phyloP scores from a whole-genome alignment of 2,113 vertebrate species.

The Solenodon paradoxus region DNA sequence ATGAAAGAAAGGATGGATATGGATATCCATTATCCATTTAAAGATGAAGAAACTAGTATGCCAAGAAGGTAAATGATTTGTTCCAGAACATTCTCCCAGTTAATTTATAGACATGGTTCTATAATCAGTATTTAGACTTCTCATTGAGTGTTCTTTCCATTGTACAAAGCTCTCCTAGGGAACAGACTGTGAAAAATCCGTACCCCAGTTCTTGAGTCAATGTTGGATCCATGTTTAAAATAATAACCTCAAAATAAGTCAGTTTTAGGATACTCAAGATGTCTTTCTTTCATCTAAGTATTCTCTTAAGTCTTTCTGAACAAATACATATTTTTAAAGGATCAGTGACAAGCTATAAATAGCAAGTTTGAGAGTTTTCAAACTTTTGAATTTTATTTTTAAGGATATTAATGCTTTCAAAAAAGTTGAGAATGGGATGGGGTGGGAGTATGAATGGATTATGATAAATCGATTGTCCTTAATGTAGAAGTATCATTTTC shows the following conservation, averaged over 20 bases:
- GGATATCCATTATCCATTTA: background rate
- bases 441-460: background rate
- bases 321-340: background rate
- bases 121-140: background rate
- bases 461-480: background rate
- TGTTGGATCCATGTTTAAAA: background rate
- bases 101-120: background rate
- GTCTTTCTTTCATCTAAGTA: background rate
- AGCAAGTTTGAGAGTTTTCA: background rate
- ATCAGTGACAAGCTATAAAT: background rate
- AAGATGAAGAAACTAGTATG: background rate
- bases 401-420: background rate
- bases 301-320: background rate
- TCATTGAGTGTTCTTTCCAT: background rate
- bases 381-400: no score
- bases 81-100: background rate
- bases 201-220: background rate
- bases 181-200: background rate
- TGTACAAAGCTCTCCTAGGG: background rate
- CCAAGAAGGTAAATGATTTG: background rate
- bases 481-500: background rate
- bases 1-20: background rate
- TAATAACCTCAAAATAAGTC: background rate
- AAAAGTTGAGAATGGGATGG: fast-evolving
- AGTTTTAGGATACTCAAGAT: background rate